A percentile compares a stretch with the other conserved stretches of the same genome.
These are phyloP conservation scores for Sphenopsis melanotis DNA, from an alignment of 2,797 vertebrate species.

Conservation along the genomic window DNA sequence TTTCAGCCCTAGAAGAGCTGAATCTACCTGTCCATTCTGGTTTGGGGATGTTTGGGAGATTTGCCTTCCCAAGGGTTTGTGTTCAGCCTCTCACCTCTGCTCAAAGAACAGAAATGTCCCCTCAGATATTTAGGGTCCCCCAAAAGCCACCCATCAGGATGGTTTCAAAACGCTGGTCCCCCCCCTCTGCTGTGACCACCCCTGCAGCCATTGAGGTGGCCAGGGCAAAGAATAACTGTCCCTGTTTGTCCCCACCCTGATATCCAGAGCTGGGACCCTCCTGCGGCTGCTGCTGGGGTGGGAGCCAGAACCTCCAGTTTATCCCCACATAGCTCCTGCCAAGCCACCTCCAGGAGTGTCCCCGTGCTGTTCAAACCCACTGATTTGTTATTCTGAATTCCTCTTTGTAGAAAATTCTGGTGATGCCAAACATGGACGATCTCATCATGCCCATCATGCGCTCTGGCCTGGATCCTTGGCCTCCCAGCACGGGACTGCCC, in stretches of 20 bases:
- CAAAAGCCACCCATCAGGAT: not conserved
- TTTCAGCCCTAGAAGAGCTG: not conserved
- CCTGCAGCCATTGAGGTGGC: not conserved
- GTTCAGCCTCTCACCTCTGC: not conserved
- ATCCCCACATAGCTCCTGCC: not conserved
- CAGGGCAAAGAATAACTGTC: not conserved
- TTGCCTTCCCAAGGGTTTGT: not conserved
- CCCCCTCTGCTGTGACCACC: not conserved
- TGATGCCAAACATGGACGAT: conserved; percentile 93
- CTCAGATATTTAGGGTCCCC: not conserved
- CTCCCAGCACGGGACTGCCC: conserved; percentile 32
- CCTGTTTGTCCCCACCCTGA: not conserved
- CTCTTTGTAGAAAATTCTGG: conserved; percentile 81
- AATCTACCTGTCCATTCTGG: rapidly evolving
- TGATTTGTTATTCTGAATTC: not conserved
- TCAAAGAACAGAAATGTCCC: not conserved
- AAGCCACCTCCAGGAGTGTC: not conserved
- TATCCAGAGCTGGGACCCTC: not conserved
- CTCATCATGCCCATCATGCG: conserved; percentile 86
- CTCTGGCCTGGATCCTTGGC: conserved; percentile 75
- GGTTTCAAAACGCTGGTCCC: not conserved
- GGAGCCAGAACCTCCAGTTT: not conserved
- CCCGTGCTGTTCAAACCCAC: not conserved
- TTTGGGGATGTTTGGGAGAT: not conserved
- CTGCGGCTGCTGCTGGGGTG: not conserved